Evolutionary conservation across 2,113 vertebrate genomes (phyloP), one percentile per base, ranked within the genome.

Genomic region (Pandion haliaetus): DNA sequence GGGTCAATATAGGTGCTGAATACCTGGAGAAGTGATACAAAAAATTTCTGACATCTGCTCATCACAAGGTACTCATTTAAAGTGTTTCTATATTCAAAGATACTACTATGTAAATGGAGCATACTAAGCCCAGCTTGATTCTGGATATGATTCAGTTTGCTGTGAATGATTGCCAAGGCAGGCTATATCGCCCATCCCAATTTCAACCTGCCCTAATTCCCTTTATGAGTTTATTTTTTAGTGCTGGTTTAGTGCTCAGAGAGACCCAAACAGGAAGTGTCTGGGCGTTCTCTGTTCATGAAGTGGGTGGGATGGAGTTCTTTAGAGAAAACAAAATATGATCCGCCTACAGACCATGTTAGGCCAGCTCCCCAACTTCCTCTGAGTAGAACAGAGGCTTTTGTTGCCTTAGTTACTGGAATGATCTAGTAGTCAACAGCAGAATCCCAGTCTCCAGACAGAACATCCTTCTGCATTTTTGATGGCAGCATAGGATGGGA

Each of bases 141-240:
- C 73, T 95, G 77, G 96, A 90, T 42, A 31, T 50, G 76, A 96
- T 93, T 96, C 78, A 95, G 50, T 85, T 92, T 95, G 86, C 82
- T 92, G 14, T 83, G 91, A 97, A 78, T 49, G 32, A 58, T 42
- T 95, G 91, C 95, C 93, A 97, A 95, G 76, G 93, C 88, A 93
- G 63, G 79, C 36, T 87, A 6, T 71, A 86, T 58, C 24, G 73
- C 63, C 84, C 90, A 97, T 57, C 88, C 85, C 93, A 83, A 77
- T 58, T 93, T 80, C 91, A 97, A 89, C 83, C 92, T 97, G 70
- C 40, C 70, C 89, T 92, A 95, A 96, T 77, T 97, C 94, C 94
- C 85, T 91, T 97, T 94, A 97, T 67, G 95, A 90, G 69, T 95
- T 97, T 96, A 95, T 90, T 97, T 88, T 93, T 96, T 96, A 94